A percentile compares a stretch with the other conserved stretches of the same genome.
phyloP scores from a whole-genome alignment of 35 echinoderm and acorn worm species.

The Apostichopus japonicus region DNA sequence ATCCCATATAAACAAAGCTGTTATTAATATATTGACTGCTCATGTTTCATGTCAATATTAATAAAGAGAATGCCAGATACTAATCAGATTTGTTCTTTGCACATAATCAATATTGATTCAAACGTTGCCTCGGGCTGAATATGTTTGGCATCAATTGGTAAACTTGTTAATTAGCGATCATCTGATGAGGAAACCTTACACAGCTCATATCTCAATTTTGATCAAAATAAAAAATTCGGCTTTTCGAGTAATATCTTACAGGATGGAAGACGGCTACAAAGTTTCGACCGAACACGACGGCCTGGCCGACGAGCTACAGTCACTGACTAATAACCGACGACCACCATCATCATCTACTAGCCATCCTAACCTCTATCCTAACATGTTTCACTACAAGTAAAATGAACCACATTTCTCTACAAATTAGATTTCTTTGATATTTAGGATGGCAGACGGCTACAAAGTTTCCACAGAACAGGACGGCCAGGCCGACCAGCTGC shows the following conservation, averaged over 20 bases:
- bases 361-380: conserved; percentile 10
- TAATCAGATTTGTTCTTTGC: no score
- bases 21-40: no score
- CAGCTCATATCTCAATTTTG: not conserved
- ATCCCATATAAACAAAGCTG: no score
- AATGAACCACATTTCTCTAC: no score
- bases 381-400: no score
- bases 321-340: not conserved
- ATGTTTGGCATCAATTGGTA: conserved; percentile 14
- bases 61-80: no score
- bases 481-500: not conserved
- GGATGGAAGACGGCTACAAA: conserved; percentile 13
- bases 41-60: no score
- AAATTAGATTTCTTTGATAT: no score
- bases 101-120: conserved; percentile 16
- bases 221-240: not conserved
- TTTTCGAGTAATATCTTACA: not conserved
- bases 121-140: conserved; percentile 5
- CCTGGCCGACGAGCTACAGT: not conserved
- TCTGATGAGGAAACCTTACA: not conserved
- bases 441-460: not conserved
- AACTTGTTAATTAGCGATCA: conserved; percentile 7
- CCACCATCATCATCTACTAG: conserved; percentile 6
- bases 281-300: not conserved
- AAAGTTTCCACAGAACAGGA: not conserved